Conservation (phyloP, 2,888 invertebrate species). For the Andricus quercusramuli region DNA sequence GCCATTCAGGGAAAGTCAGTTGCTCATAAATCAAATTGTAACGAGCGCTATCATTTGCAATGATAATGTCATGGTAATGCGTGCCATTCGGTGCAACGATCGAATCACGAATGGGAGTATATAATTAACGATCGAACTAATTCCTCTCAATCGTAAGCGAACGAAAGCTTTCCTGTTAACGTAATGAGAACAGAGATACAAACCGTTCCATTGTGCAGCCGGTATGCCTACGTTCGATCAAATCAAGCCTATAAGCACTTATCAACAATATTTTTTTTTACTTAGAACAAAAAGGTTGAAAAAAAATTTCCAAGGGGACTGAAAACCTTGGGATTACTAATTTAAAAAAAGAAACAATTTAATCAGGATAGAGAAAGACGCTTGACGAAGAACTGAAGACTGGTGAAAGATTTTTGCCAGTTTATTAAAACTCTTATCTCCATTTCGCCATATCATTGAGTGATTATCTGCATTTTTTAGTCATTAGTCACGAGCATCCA, state of each 20-base stretch:
- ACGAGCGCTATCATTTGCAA: slow-evolving; percentile 65
- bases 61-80: slow-evolving; percentile 60
- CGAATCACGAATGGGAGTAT: slow-evolving; percentile 55
- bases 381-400: neutral
- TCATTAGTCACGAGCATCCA: neutral
- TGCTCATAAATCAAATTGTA: slow-evolving; percentile 62
- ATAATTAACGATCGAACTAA: slow-evolving; percentile 62
- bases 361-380: neutral
- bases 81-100: slow-evolving; percentile 60
- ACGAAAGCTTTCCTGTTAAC: slow-evolving; percentile 32
- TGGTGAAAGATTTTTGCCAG: neutral
- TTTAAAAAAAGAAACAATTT: neutral
- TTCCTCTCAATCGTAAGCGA: slow-evolving; percentile 15
- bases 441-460: neutral
- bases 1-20: slow-evolving; percentile 63
- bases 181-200: slow-evolving; percentile 20
- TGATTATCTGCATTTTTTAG: neutral
- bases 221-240: neutral
- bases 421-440: neutral
- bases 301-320: neutral
- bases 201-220: neutral
- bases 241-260: neutral
- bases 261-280: neutral
- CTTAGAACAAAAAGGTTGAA: neutral
- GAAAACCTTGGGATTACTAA: neutral